phyloP scores from a whole-genome alignment of 2,113 vertebrate species.

The Ptilonorhynchus violaceus region DNA sequence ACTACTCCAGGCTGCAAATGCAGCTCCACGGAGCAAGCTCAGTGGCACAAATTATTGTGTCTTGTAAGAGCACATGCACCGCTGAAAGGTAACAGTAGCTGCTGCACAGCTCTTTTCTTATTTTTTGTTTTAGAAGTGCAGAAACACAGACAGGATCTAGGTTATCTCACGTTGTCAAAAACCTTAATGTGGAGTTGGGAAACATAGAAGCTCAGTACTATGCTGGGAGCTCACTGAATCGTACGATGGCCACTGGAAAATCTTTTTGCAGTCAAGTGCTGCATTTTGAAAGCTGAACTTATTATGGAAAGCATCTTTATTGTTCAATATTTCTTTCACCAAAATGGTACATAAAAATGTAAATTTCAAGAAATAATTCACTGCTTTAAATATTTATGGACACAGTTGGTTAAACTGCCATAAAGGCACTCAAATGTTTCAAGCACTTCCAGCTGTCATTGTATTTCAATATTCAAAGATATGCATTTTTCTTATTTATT shows the following conservation, averaged over 20 bases:
- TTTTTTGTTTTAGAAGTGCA: background rate
- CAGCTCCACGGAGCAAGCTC: background rate
- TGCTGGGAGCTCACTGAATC: slow-evolving; percentile 16
- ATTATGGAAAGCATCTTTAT: slow-evolving; percentile 58
- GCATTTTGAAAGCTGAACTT: slow-evolving; percentile 45
- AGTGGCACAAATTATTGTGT: background rate
- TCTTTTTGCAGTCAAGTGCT: slow-evolving; percentile 2
- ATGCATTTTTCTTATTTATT: background rate
- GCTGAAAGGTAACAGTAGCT: background rate
- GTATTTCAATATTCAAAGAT: slow-evolving; percentile 1
- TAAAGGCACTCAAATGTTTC: background rate
- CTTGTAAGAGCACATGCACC: background rate
- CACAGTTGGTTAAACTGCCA: background rate
- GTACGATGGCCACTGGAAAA: background rate
- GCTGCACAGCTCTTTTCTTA: background rate
- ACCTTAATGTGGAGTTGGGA: background rate
- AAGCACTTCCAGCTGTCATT: background rate
- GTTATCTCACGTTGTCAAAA: background rate
- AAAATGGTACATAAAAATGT: slow-evolving; percentile 61
- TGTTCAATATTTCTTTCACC: slow-evolving; percentile 38
- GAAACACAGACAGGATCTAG: background rate
- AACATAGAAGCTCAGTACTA: background rate
- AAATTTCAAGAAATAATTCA: slow-evolving; percentile 61
- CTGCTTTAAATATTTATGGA: slow-evolving; percentile 63
- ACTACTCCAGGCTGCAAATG: background rate